Conservation (phyloP, 2,113 vertebrate genomes). For the Turnix velox region DNA sequence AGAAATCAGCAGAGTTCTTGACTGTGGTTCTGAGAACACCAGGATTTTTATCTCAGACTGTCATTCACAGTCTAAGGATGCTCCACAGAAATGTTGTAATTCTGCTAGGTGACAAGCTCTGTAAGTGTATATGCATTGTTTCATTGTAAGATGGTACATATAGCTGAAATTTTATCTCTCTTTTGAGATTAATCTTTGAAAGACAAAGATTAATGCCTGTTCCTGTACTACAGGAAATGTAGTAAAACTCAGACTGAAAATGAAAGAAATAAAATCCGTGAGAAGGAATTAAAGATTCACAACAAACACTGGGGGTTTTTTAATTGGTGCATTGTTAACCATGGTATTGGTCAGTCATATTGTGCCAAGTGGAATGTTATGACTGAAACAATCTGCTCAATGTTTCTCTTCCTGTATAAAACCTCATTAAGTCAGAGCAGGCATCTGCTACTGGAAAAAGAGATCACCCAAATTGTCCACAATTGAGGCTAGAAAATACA, state of each 20-base stretch:
- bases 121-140: background rate
- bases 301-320: background rate
- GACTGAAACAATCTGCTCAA: background rate
- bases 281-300: background rate
- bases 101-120: background rate
- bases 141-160: background rate
- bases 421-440: background rate
- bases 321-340: background rate
- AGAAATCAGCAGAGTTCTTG: background rate
- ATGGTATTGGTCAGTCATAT: background rate
- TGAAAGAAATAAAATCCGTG: background rate
- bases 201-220: background rate
- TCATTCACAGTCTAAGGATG: background rate
- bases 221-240: background rate
- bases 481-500: background rate
- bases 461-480: background rate
- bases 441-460: background rate
- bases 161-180: background rate
- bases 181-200: no score
- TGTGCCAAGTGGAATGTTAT: background rate
- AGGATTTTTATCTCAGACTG: background rate
- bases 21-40: background rate
- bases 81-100: background rate
- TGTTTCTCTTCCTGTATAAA: background rate
- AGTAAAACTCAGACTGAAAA: background rate